These are phyloP conservation scores for Philopotamus ludificatus DNA, from an alignment of 1,140 invertebrate genomes.

Conservation along the genomic window DNA sequence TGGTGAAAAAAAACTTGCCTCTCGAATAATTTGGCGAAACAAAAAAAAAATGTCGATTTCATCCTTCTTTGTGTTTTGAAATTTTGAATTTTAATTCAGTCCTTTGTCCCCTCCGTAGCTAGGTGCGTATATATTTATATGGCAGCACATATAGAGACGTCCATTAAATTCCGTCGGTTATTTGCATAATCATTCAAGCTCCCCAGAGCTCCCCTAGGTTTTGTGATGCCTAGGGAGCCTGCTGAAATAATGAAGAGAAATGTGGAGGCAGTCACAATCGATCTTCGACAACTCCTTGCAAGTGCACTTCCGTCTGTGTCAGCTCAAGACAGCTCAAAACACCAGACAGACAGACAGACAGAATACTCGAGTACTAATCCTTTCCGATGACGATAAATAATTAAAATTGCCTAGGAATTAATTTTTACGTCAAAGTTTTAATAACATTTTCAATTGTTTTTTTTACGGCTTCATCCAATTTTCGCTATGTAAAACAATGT, in stretches of 20 bases:
- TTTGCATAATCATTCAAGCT: conserved; percentile 39
- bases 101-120: background rate
- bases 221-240: conserved; percentile 17
- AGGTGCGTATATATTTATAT: background rate
- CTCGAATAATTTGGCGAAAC: too few species aligned
- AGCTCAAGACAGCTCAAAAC: conserved; percentile 5
- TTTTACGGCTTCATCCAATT: background rate
- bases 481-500: background rate
- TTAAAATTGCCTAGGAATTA: too few species aligned
- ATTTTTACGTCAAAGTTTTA: too few species aligned
- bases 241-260: conserved; percentile 38
- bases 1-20: background rate
- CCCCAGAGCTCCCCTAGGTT: background rate
- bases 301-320: conserved; percentile 6
- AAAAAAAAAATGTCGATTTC: too few species aligned
- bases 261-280: background rate
- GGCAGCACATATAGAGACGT: conserved; percentile 30
- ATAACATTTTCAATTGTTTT: too few species aligned
- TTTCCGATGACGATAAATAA: too few species aligned
- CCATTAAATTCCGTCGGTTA: conserved; percentile 40
- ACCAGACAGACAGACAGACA: too few species aligned
- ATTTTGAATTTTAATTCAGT: background rate
- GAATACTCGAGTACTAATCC: too few species aligned
- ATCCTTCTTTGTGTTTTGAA: background rate
- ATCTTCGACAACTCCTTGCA: conserved; percentile 10